Evolutionary conservation across 2,888 invertebrate species (phyloP).

Genomic region (Mimumesa dahlbomi): DNA sequence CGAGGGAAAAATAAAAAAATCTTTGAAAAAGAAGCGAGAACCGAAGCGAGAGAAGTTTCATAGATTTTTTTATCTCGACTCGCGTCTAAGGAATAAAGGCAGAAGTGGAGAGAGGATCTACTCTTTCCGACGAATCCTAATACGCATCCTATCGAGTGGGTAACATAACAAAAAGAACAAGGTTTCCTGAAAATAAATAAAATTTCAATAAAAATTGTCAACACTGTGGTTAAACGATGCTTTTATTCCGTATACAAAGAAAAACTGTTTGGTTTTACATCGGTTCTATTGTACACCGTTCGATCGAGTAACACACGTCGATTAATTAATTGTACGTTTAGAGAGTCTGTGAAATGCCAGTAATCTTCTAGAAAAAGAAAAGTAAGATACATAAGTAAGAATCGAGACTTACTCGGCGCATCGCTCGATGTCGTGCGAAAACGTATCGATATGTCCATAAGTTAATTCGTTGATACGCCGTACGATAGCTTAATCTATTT

Average conservation of each 20-base stretch:
- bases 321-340: background rate
- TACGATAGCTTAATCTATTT: constrained; percentile 54
- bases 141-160: constrained; percentile 32
- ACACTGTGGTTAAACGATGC: constrained; percentile 51
- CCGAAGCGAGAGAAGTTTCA: background rate
- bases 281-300: constrained; percentile 1
- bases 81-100: background rate
- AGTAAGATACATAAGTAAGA: too few relatives aligned
- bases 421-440: constrained; percentile 11
- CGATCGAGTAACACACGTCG: constrained; percentile 6
- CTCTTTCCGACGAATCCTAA: constrained; percentile 23
- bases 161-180: constrained; percentile 9
- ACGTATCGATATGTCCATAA: too few relatives aligned
- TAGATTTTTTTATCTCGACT: constrained; percentile 8
- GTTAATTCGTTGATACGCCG: constrained; percentile 22
- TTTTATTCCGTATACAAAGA: constrained; percentile 55
- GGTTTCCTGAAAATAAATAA: constrained; percentile 1
- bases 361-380: constrained; percentile 1
- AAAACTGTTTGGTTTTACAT: constrained; percentile 26
- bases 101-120: background rate
- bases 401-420: background rate
- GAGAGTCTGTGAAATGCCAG: background rate
- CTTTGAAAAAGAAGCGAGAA: constrained; percentile 21
- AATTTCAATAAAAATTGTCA: constrained; percentile 43
- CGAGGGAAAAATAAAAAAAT: constrained; percentile 64